Conservation (phyloP, 2,888 invertebrate genomes). For the Mechanitis mazaeus region DNA sequence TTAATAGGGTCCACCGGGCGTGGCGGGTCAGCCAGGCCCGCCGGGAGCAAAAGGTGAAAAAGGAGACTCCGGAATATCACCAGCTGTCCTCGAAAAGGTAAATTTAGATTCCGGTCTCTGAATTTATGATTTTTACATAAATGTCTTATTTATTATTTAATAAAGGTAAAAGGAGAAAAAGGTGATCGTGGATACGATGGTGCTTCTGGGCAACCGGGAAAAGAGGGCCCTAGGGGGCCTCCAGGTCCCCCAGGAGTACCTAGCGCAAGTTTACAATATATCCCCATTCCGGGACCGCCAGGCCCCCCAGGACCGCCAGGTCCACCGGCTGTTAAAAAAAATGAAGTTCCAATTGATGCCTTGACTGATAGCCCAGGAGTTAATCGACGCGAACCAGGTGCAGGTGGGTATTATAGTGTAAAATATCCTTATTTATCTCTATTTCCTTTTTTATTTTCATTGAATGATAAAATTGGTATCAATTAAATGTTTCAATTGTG, state of each 20-base stretch:
- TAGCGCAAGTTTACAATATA: conserved; percentile 77
- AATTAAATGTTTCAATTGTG: background rate
- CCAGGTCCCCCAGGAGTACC: conserved; percentile 78
- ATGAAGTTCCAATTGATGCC: conserved; percentile 55
- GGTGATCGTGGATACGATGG: conserved; percentile 85
- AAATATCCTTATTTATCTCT: background rate
- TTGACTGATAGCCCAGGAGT: conserved; percentile 65
- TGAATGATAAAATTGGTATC: too few species aligned
- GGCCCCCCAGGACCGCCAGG: conserved; percentile 82
- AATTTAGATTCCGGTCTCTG: conserved; percentile 23
- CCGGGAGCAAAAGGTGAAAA: conserved; percentile 82
- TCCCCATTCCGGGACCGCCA: conserved; percentile 85
- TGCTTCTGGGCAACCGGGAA: conserved; percentile 61
- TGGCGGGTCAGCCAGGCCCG: conserved; percentile 79
- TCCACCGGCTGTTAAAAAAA: conserved; percentile 41
- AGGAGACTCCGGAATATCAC: conserved; percentile 77
- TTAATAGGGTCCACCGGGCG: conserved; percentile 82
- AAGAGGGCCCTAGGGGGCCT: conserved; percentile 79
- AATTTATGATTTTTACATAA: conserved; percentile 17
- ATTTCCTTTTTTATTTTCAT: too few species aligned
- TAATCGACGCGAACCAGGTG: conserved; percentile 52
- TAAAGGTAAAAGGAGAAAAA: conserved; percentile 78
- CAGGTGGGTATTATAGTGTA: conserved; percentile 40
- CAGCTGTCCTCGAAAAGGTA: conserved; percentile 65
- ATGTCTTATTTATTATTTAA: conserved; percentile 31